Evolutionary conservation across 2,113 vertebrate genomes (phyloP).

Genomic region (Rostratula benghalensis): DNA sequence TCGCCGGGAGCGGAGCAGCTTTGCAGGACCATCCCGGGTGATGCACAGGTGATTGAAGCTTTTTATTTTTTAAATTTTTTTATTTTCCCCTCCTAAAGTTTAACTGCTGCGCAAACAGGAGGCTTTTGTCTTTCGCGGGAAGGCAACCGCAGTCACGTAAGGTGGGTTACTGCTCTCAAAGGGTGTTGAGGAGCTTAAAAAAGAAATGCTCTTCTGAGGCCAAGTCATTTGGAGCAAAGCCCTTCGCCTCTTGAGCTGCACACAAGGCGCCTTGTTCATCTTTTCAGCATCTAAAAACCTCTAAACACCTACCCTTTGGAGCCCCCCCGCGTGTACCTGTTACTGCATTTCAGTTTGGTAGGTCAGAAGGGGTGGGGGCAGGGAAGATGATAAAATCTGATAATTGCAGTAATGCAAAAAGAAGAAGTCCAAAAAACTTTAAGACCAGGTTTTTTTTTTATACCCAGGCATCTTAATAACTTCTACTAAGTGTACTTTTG

Average conservation of each 20-base stretch:
- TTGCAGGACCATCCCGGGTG: background rate
- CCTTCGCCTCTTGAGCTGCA: background rate
- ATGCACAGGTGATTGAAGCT: background rate
- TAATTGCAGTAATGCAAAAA: background rate
- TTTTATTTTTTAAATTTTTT: background rate
- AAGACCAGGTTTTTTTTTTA: background rate
- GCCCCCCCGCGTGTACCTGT: background rate
- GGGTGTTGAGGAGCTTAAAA: background rate
- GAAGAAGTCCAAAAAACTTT: background rate
- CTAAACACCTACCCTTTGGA: background rate
- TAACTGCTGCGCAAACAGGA: background rate
- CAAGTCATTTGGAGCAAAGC: fast-evolving
- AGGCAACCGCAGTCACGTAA: background rate
- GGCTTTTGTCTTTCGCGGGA: background rate
- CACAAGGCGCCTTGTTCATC: background rate
- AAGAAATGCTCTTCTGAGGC: fast-evolving
- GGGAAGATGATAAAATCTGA: background rate
- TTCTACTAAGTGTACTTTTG: background rate
- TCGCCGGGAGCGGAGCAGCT: background rate
- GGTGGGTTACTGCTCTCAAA: background rate
- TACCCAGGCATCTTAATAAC: background rate
- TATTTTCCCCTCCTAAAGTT: background rate
- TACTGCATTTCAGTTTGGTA: background rate
- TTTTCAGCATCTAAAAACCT: background rate
- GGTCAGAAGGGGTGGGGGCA: background rate